Conservation (phyloP, 2,113 vertebrate species). For the Grus americana region DNA sequence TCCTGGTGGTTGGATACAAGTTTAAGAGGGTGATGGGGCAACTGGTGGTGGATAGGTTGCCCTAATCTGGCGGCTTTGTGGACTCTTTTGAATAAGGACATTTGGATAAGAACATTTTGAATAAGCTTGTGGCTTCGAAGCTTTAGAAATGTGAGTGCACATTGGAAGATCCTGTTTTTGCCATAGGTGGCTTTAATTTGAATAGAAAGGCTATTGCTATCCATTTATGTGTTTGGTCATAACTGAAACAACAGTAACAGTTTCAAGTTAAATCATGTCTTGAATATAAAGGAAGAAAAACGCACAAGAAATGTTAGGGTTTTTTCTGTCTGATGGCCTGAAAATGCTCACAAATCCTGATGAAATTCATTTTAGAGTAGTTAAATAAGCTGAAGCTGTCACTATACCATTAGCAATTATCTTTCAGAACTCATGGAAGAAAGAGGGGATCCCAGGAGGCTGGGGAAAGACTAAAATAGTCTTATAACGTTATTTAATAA, state of each 20-base stretch:
- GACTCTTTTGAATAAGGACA: not conserved
- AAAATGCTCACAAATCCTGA: not conserved
- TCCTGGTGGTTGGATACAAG: not conserved
- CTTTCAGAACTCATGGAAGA: not conserved
- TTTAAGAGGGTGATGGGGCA: not conserved
- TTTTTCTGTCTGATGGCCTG: not conserved
- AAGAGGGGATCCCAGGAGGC: not conserved
- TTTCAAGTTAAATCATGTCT: not conserved
- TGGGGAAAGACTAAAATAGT: not conserved
- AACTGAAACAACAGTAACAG: not conserved
- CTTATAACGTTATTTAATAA: no score
- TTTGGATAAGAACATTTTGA: not conserved
- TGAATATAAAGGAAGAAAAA: not conserved
- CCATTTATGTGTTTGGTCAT: not conserved
- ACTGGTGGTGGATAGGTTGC: not conserved
- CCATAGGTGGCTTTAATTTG: not conserved
- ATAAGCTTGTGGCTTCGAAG: not conserved
- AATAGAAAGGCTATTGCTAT: no score
- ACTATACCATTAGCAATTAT: not conserved
- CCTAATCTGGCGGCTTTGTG: not conserved
- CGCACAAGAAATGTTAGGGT: fast-evolving
- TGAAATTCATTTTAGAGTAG: not conserved
- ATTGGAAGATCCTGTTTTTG: not conserved
- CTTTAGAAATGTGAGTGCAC: not conserved
- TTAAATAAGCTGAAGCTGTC: not conserved